phyloP scores from a whole-genome alignment of 2,888 invertebrate species.

The Idaea biselata region DNA sequence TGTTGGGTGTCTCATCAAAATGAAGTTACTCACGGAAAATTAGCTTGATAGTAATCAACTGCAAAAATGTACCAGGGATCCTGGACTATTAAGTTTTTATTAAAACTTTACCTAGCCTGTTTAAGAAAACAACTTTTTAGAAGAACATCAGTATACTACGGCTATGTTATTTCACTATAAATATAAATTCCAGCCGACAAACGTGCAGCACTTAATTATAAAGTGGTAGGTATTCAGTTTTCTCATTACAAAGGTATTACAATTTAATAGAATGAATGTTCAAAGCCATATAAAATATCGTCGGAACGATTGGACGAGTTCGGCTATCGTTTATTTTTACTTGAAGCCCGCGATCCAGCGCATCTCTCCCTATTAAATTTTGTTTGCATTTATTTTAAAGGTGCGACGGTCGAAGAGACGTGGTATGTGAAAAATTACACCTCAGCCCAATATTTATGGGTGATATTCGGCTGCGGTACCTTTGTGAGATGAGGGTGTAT shows the following conservation, averaged over 20 bases:
- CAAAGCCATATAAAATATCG: conserved; percentile 60
- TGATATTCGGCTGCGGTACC: conserved; percentile 81
- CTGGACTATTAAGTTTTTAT: no score
- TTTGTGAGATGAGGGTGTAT: conserved; percentile 79
- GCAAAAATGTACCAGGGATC: no score
- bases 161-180: background rate
- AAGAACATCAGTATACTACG: background rate
- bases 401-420: conserved; percentile 78
- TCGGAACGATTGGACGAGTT: conserved; percentile 65
- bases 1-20: no score
- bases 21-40: no score
- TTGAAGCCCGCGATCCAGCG: conserved; percentile 75
- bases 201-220: background rate
- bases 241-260: conserved; percentile 41
- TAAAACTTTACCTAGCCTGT: no score
- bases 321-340: conserved; percentile 76
- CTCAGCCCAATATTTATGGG: conserved; percentile 81
- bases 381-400: conserved; percentile 82
- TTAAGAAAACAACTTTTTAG: no score
- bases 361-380: conserved; percentile 82
- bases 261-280: conserved; percentile 37
- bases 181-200: background rate
- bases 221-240: conserved; percentile 20
- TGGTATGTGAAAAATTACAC: conserved; percentile 82
- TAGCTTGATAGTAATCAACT: no score